Evolutionary conservation across 2,888 invertebrate species (phyloP), one percentile per base, ranked within the genome.

Genomic region (Cosmia trapezina): DNA sequence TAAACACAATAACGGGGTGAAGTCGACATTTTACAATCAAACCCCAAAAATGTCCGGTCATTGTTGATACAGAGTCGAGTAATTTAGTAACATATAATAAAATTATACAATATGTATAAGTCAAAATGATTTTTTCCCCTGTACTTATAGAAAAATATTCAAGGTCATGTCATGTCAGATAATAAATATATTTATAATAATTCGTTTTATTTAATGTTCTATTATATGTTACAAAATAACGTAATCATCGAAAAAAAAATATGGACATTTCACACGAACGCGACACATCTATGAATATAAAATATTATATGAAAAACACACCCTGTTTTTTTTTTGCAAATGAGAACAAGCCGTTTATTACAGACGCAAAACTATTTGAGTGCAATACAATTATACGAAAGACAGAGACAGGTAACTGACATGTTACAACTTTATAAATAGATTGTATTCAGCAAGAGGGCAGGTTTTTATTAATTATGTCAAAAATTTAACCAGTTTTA

Each of bases 291-390:
- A 79, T 70, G 69, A 76, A 69, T 80, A 70, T 61, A 80, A 81
- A 80, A 77, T 75, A 79, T 78, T 78, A 75, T 78, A 78, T 81
- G 67, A 81, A 81, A 82, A 80, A 80, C 78, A 83, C 86, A 84
- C 86, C 83, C 86, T 86, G 83, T 86, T 83, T 84, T 80, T 79
- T 84, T 37, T 86, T 84, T 81, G 83, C 84, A 86, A 86, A 84
- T 86, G 80, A 86, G 78, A 84, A 79, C 61, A 84, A 85, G 83
- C 85, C 69, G 49, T 67, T 75, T 47, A 67, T 81, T 83, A 80
- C 66, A 73, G 83, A 85, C 54, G 80, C 85, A 83, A 80, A 84
- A 77, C 33, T 64, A 65, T 77, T 72, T 62, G 0, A 43, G 75
- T 85, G 84, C 85, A 85, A 84, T 84, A 81, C 70, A 76, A 84